A percentile compares a stretch with the other conserved stretches of the same genome.
Conservation (phyloP, 2,888 invertebrate species). For the Drosophila nigricruria region DNA sequence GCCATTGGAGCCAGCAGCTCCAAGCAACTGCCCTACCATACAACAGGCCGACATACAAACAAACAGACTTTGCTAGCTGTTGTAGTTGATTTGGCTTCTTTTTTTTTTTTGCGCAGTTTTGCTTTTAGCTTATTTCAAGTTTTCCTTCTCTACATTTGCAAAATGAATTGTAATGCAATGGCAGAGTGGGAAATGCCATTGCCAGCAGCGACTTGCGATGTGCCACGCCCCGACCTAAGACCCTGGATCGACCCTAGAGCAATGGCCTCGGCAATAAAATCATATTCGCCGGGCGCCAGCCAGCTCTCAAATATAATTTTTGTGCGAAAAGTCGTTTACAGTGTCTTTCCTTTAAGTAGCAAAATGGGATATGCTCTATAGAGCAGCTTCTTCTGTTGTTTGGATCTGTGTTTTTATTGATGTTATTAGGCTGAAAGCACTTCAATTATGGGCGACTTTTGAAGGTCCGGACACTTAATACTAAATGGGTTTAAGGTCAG, state of each 20-base stretch:
- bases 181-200: constrained; percentile 57
- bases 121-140: constrained; percentile 55
- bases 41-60: constrained; percentile 13
- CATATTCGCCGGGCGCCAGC: constrained; percentile 85
- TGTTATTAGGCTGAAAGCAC: constrained; percentile 81
- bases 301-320: constrained; percentile 78
- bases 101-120: constrained; percentile 23
- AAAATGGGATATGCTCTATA: constrained; percentile 4
- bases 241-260: constrained; percentile 34
- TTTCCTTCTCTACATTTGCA: constrained; percentile 82
- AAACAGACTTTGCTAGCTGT: constrained; percentile 20
- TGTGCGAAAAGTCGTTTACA: constrained; percentile 72
- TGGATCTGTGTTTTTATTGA: constrained; percentile 67
- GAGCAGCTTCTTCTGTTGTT: constrained; percentile 29
- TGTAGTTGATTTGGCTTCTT: background rate
- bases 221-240: constrained; percentile 34
- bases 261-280: constrained; percentile 75
- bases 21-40: constrained; percentile 15
- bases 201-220: constrained; percentile 25
- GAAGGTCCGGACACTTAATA: constrained; percentile 62
- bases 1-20: constrained; percentile 54
- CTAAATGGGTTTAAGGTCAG: constrained; percentile 76
- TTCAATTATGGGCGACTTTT: constrained; percentile 62
- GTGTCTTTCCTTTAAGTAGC: constrained; percentile 46
- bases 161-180: constrained; percentile 79